Base-by-base conservation (phyloP, 2,888 invertebrate genomes). In the Beris morrisii region DNA sequence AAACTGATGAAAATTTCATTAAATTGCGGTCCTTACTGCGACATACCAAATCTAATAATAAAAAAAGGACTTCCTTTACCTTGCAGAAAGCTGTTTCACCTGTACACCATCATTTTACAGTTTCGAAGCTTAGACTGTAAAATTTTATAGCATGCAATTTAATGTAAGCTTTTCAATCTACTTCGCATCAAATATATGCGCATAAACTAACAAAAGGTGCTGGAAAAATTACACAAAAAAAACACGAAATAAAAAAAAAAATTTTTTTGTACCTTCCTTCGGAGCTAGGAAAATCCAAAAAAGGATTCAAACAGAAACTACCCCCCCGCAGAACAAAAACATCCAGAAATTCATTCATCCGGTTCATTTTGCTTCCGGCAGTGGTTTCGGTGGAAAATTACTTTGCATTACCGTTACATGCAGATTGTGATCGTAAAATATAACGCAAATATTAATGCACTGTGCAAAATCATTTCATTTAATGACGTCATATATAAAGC, bases 371-470 rank as follows among this genome's bases (percentile, higher is more conserved):
- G 30, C 58, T 48, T 67, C 50, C 52, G 59, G 59, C 55, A 50
- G 61, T 63, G 58, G 58, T 54, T 65, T 48, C 31, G 56, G 38
- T 66, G 48, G 45, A 58, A 68, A 68, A 68, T 68, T 66, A 64
- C 66, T 63, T 68, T 53, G 64, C 68, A 68, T 68, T 68, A 68
- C 68, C 66, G 65, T 66, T 68, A 64, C 66, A 69, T 69, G 64
- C 64, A 69, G 69, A 69, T 69, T 69, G 69, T 61, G 64, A 66
- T 64, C 69, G 48, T 69, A 69, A 69, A 69, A 69, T 69, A 69
- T 69, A 66, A 69, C 66, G 69, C 66, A 69, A 69, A 69, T 69
- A 66, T 69, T 69, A 66, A 69, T 69, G 69, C 69, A 69, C 64
- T 66, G 59, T 69, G 59, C 64, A 69, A 69, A 69, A 69, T 69